Conservation (phyloP, 2,888 invertebrate genomes). For the Marasmarcha lunaedactyla region DNA sequence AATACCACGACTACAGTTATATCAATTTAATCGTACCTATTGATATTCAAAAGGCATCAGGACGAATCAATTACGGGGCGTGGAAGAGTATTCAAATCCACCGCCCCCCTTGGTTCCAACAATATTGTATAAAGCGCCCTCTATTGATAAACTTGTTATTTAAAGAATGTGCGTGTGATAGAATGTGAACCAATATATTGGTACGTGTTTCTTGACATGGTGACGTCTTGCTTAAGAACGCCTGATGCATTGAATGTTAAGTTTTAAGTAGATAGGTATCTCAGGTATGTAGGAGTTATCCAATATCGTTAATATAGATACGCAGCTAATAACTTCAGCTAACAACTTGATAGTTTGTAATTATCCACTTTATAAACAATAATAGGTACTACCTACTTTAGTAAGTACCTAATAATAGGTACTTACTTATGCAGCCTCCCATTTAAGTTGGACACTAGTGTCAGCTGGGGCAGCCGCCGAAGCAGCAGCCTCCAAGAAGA, state of each 20-base stretch:
- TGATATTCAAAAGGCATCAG: constrained; percentile 58
- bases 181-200: constrained; percentile 52
- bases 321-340: too few relatives aligned
- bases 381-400: too few relatives aligned
- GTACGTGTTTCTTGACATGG: constrained; percentile 16
- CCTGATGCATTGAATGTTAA: constrained; percentile 14
- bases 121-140: constrained; percentile 12
- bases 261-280: too few relatives aligned
- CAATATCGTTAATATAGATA: too few relatives aligned
- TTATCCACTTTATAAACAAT: too few relatives aligned
- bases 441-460: too few relatives aligned
- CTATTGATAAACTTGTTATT: constrained; percentile 58
- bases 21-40: constrained; percentile 63
- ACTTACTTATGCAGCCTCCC: too few relatives aligned
- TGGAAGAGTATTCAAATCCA: constrained; percentile 51
- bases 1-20: constrained; percentile 31
- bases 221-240: constrained; percentile 18
- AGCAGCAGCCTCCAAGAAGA: too few relatives aligned
- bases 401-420: too few relatives aligned
- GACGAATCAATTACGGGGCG: constrained; percentile 55
- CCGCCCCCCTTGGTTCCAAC: constrained; percentile 22
- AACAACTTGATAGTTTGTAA: too few relatives aligned
- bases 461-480: too few relatives aligned
- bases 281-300: too few relatives aligned
- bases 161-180: constrained; percentile 64